Conservation (phyloP, 2,797 vertebrate species). For the Halcyon chelicuti region DNA sequence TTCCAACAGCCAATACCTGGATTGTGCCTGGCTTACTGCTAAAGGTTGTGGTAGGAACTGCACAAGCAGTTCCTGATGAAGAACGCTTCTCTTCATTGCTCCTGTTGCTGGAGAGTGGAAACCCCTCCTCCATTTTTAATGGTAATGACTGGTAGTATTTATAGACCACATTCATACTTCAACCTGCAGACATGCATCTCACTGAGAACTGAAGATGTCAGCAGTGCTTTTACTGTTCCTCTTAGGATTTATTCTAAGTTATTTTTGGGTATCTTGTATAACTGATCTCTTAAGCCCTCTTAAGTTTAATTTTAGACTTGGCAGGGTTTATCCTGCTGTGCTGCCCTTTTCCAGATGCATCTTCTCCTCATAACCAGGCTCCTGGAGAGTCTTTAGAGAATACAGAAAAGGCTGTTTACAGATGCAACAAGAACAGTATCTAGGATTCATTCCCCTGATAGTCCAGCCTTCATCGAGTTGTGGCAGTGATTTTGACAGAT, state of each 20-base stretch:
- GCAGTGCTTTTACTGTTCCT: conserved; percentile 55
- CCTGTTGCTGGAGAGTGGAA: conserved; percentile 2
- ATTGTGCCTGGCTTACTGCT: not conserved
- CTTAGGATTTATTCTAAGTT: conserved; percentile 71
- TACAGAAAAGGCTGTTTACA: not conserved
- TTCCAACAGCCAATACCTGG: not conserved
- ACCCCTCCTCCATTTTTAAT: not conserved
- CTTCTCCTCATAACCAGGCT: conserved; percentile 28
- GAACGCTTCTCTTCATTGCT: not conserved
- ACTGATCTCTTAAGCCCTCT: conserved; percentile 74
- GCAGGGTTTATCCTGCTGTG: conserved; percentile 73
- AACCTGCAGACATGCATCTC: conserved; percentile 39
- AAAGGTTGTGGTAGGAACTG: not conserved
- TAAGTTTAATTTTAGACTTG: conserved; percentile 74
- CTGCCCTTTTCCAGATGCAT: conserved; percentile 71
- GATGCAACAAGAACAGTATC: not conserved
- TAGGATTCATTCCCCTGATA: not conserved
- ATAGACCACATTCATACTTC: conserved; percentile 2
- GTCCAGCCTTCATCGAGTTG: not conserved
- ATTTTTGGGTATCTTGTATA: conserved; percentile 75
- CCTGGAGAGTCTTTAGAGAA: conserved; percentile 19
- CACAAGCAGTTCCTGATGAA: not conserved
- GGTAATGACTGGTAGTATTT: conserved; percentile 38
- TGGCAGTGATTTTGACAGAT: not conserved
- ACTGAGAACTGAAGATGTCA: conserved; percentile 60